Conservation (phyloP, 2,113 vertebrate species). For the Bubalus kerabau region DNA sequence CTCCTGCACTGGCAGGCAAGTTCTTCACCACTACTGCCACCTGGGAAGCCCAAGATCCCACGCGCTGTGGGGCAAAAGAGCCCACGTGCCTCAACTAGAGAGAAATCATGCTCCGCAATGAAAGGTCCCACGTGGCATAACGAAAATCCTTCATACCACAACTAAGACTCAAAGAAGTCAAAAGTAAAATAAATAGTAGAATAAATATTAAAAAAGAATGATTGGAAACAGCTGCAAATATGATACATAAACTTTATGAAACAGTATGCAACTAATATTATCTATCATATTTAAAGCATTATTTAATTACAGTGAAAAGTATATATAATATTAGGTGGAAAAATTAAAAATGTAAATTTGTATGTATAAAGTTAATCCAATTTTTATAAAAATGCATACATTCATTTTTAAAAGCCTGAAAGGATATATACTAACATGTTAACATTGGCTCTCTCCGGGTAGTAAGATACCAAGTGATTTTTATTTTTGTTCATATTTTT, state of each 20-base stretch:
- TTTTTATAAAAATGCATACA: background rate
- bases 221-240: background rate
- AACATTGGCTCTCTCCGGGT: background rate
- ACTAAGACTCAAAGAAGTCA: background rate
- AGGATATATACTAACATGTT: background rate
- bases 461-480: background rate
- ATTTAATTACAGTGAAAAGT: background rate
- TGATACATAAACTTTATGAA: background rate
- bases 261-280: background rate
- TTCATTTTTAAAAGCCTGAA: background rate
- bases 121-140: background rate
- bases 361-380: background rate
- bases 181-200: background rate
- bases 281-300: background rate
- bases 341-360: background rate
- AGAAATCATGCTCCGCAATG: background rate
- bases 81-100: rapidly evolving
- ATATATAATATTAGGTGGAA: background rate
- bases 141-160: background rate
- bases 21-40: background rate
- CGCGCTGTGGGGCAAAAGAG: background rate
- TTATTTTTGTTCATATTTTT: background rate
- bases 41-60: background rate
- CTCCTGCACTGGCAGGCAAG: background rate
- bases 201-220: background rate